Percentiles rank a stretch among this genome's conserved stretches.
Evolutionary conservation across 2,888 invertebrate genomes (phyloP).

Genomic region (Isotomurus palustris): DNA sequence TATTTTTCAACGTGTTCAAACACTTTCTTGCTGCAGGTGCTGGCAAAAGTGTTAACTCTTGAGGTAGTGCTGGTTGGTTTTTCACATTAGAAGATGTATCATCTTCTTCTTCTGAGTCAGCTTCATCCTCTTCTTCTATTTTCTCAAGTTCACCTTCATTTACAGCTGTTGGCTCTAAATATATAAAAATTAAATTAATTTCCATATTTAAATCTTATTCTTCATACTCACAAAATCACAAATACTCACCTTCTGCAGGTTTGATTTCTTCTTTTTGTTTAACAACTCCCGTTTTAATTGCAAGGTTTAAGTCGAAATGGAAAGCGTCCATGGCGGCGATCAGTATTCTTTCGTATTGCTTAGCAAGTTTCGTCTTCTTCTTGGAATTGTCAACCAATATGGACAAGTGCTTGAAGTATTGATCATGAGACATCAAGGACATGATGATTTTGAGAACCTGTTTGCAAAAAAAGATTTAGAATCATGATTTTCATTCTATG

Average conservation of each 20-base stretch:
- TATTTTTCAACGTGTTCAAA: slow-evolving; percentile 21
- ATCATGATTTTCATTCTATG: neutral
- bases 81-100: slow-evolving; percentile 9
- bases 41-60: slow-evolving; percentile 13
- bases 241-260: neutral
- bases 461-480: neutral
- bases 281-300: neutral
- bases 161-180: neutral
- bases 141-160: neutral
- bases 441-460: slow-evolving; percentile 27
- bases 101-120: slow-evolving; percentile 12
- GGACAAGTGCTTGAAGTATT: slow-evolving; percentile 29
- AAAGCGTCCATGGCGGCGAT: slow-evolving; percentile 38
- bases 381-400: slow-evolving; percentile 28
- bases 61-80: neutral
- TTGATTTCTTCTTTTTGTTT: neutral
- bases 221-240: neutral
- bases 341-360: slow-evolving; percentile 36
- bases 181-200: neutral
- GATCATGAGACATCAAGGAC: slow-evolving; percentile 22
- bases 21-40: slow-evolving; percentile 26
- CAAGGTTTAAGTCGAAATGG: slow-evolving; percentile 33
- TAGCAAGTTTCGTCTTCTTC: slow-evolving; percentile 26
- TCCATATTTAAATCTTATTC: neutral
- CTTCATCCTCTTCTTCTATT: neutral